Percentiles rank a stretch among this genome's conserved stretches.
phyloP scores from a whole-genome alignment of 2,888 invertebrate genomes.

The Drosophila mettleri region DNA sequence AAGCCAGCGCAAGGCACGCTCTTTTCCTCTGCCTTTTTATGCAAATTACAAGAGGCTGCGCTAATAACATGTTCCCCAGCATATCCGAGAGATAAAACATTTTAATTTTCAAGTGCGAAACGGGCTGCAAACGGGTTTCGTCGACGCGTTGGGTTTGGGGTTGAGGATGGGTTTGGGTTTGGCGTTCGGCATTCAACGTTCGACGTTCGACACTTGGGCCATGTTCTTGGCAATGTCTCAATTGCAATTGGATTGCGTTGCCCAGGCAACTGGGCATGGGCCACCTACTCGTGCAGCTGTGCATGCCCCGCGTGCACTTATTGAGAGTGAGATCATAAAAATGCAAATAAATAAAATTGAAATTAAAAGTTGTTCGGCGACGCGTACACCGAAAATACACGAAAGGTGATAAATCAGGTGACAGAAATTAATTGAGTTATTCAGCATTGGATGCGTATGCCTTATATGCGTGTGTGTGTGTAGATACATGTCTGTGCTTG shows the following conservation, averaged over 20 bases:
- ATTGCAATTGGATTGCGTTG: slow-evolving; percentile 63
- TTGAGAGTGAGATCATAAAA: slow-evolving; percentile 53
- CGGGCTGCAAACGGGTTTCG: slow-evolving; percentile 39
- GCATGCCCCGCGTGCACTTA: slow-evolving; percentile 26
- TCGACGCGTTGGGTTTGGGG: not conserved
- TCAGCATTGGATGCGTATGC: slow-evolving; percentile 70
- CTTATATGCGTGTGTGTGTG: slow-evolving; percentile 16
- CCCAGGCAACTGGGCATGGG: slow-evolving; percentile 16
- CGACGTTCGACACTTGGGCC: too few relatives aligned
- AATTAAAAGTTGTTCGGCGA: slow-evolving; percentile 80
- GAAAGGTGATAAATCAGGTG: slow-evolving; percentile 85
- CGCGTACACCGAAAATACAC: slow-evolving; percentile 77
- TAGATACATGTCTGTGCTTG: slow-evolving; percentile 60
- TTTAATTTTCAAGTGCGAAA: slow-evolving; percentile 68
- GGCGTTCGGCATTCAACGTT: too few relatives aligned
- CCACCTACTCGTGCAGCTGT: slow-evolving; percentile 48
- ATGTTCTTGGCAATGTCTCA: slow-evolving; percentile 68
- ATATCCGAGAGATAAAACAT: slow-evolving; percentile 68
- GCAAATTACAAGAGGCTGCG: slow-evolving; percentile 73
- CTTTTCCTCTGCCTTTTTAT: slow-evolving; percentile 55
- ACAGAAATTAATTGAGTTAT: slow-evolving; percentile 86
- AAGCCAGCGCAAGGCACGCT: slow-evolving; percentile 40
- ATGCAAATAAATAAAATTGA: slow-evolving; percentile 77
- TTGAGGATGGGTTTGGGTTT: not conserved
- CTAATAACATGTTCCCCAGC: slow-evolving; percentile 74